Percentiles rank a stretch among this genome's conserved stretches.
These are phyloP conservation scores for Oxyruncus cristatus DNA, from an alignment of 2,113 vertebrate species.

Conservation along the genomic window DNA sequence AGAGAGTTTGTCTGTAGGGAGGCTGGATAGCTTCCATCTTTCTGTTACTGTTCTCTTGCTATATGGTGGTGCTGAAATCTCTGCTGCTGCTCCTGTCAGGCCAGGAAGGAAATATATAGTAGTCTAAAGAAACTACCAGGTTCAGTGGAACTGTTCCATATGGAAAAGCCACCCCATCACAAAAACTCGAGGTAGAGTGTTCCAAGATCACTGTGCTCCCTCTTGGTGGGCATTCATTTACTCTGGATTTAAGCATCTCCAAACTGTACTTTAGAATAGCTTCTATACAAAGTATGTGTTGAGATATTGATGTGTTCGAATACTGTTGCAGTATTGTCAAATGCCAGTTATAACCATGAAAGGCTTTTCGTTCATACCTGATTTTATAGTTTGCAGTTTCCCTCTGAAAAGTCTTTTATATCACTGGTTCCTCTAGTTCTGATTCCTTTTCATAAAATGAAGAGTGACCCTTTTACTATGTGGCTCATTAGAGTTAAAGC, in stretches of 20 bases:
- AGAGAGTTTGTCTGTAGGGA: background rate
- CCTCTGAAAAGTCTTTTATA: background rate
- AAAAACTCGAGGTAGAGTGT: background rate
- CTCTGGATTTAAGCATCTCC: background rate
- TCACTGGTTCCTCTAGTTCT: background rate
- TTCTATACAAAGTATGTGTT: background rate
- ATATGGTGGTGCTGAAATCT: background rate
- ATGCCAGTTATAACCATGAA: background rate
- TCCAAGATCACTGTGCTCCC: background rate
- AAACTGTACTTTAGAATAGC: background rate
- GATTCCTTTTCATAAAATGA: background rate
- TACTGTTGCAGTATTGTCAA: background rate
- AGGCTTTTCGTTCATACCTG: background rate
- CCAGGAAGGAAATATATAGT: background rate
- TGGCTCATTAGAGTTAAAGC: slow-evolving; percentile 27
- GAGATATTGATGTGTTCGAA: background rate
- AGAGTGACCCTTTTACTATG: background rate
- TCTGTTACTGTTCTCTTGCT: background rate
- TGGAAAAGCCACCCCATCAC: background rate
- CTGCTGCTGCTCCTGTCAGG: background rate
- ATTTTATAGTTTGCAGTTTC: background rate
- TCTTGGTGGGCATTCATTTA: background rate
- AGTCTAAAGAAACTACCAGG: background rate
- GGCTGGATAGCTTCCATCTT: background rate
- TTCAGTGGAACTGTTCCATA: background rate